Evolutionary conservation across 2,113 vertebrate species (phyloP).

Genomic region (Chaetura pelagica): DNA sequence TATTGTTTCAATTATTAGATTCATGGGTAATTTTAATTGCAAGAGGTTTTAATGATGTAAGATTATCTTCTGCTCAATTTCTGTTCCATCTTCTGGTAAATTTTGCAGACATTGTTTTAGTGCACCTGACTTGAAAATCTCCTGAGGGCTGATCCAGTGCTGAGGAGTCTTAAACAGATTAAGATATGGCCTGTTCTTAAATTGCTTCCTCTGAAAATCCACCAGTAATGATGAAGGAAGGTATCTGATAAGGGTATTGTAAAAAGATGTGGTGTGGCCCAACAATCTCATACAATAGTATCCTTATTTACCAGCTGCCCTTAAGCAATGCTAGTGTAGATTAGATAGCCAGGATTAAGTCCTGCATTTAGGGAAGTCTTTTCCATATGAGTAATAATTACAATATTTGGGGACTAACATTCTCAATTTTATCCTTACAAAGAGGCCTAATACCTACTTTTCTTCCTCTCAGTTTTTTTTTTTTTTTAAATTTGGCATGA

Average conservation of each 20-base stretch:
- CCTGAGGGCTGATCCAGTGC: background rate
- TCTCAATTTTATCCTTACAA: background rate
- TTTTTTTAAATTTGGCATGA: slow-evolving; percentile 23
- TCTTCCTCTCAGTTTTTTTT: background rate
- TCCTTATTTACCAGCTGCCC: background rate
- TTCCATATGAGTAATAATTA: background rate
- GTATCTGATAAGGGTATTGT: background rate
- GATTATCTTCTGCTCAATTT: background rate
- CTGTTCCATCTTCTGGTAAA: background rate
- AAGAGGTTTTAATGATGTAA: background rate
- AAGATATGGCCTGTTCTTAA: background rate
- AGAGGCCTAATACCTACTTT: background rate
- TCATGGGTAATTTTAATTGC: background rate
- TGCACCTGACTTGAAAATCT: background rate
- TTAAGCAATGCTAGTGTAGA: background rate
- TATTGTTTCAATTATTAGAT: background rate
- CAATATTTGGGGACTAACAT: slow-evolving; percentile 15
- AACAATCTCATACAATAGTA: background rate
- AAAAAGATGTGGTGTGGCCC: background rate
- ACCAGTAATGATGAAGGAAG: background rate
- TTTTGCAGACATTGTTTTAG: background rate
- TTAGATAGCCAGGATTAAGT: background rate
- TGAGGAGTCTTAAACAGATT: background rate
- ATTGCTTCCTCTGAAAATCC: background rate
- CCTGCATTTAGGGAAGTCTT: background rate